phyloP scores from a whole-genome alignment of 2,888 invertebrate species.

The Tethea ocularis region DNA sequence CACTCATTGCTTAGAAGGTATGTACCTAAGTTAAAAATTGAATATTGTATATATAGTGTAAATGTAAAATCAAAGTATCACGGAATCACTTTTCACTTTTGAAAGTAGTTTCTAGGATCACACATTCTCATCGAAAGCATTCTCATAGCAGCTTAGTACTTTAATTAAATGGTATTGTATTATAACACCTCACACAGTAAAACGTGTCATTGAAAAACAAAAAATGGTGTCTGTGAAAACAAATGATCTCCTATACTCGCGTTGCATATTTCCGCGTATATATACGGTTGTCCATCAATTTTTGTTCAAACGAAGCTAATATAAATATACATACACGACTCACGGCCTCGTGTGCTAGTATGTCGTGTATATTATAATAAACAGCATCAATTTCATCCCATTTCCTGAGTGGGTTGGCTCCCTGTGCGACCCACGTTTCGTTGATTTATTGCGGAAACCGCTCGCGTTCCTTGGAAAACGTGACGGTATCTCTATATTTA shows the following conservation, averaged over 20 bases:
- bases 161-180: neutral
- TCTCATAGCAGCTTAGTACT: too few species aligned
- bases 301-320: neutral
- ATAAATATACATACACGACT: neutral
- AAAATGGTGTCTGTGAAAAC: neutral
- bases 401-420: conserved; percentile 69
- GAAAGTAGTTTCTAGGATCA: too few species aligned
- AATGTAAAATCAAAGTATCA: too few species aligned
- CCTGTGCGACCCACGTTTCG: conserved; percentile 56
- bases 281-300: neutral
- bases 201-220: neutral
- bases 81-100: too few species aligned
- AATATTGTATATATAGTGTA: too few species aligned
- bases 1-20: too few species aligned
- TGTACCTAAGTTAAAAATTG: too few species aligned
- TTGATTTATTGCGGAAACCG: conserved; percentile 47
- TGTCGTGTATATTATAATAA: conserved; percentile 50
- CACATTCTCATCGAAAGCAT: too few species aligned
- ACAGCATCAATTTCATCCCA: conserved; percentile 76
- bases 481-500: conserved; percentile 32
- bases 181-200: neutral
- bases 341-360: conserved; percentile 49
- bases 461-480: conserved; percentile 24
- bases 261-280: conserved; percentile 1
- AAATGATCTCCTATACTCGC: neutral